Percentiles rank a stretch among this genome's conserved stretches.
These are phyloP conservation scores for Chrysemys picta DNA, from an alignment of 2,113 vertebrate species.

Conservation along the genomic window DNA sequence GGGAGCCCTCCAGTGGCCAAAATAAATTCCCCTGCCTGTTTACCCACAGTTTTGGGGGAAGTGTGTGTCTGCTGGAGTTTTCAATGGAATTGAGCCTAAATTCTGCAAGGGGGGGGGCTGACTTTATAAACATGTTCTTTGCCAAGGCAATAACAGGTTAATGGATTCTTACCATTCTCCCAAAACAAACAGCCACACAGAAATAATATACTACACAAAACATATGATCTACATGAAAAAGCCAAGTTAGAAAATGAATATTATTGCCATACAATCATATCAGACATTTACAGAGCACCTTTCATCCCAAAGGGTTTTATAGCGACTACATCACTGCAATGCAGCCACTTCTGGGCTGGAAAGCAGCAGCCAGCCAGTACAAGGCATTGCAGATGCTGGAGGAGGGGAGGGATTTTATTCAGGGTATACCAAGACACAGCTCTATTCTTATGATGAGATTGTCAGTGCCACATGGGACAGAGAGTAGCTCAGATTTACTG, in stretches of 20 bases:
- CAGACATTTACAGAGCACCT: not conserved
- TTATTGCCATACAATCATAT: not conserved
- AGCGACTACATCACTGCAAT: not conserved
- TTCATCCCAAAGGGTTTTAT: not conserved
- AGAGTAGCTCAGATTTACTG: not conserved
- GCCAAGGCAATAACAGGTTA: not conserved
- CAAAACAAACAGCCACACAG: not conserved
- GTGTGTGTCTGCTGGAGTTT: not conserved
- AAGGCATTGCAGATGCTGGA: not conserved
- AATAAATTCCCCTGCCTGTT: fast-evolving
- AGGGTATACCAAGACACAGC: not conserved
- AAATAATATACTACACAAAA: not conserved
- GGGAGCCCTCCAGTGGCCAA: conserved; percentile 8
- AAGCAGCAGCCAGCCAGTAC: not conserved
- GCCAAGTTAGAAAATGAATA: not conserved
- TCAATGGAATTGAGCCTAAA: not conserved
- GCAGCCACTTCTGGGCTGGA: not conserved
- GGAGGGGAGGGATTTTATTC: not conserved
- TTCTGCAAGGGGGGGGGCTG: fast-evolving
- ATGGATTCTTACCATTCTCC: not conserved
- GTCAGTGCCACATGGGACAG: not conserved
- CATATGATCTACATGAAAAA: not conserved
- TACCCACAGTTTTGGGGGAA: not conserved
- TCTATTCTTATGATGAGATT: not conserved
- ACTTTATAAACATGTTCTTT: not conserved